These are phyloP conservation scores for Nephila pilipes DNA, from an alignment of 1,140 invertebrate genomes.

Conservation along the genomic window DNA sequence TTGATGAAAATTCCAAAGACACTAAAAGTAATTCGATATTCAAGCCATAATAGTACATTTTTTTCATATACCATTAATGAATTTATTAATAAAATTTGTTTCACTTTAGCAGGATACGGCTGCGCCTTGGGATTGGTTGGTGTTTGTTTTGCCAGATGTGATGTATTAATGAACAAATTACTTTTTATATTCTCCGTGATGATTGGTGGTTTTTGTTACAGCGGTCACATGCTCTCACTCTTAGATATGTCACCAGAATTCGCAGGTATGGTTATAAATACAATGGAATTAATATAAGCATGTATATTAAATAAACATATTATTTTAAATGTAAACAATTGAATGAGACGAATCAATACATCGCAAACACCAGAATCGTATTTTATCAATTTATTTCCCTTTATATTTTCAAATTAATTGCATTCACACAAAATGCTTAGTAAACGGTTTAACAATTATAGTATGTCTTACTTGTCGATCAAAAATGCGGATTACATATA, in stretches of 20 bases:
- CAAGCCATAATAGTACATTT: no score
- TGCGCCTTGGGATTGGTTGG: slow-evolving; percentile 28
- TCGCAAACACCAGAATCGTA: no score
- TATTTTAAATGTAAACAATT: not conserved
- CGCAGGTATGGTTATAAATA: slow-evolving; percentile 2
- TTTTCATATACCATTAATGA: no score
- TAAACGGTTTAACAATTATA: no score
- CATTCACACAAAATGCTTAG: no score
- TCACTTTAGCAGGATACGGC: slow-evolving; percentile 32
- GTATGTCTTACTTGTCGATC: no score
- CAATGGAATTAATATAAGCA: not conserved
- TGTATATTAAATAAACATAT: not conserved
- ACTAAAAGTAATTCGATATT: no score
- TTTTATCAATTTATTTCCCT: no score
- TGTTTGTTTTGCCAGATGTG: slow-evolving; percentile 58
- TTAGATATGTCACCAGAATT: slow-evolving; percentile 65
- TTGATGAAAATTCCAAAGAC: no score
- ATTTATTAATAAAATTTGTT: not conserved
- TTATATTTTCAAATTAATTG: no score
- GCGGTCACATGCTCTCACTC: slow-evolving; percentile 38
- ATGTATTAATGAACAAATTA: not conserved
- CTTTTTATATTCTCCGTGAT: slow-evolving; percentile 43
- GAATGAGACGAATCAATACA: no score
- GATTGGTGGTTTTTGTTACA: slow-evolving; percentile 41
- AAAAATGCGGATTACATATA: no score